phyloP scores from a whole-genome alignment of 2,797 vertebrate species.

The Clamator glandarius region DNA sequence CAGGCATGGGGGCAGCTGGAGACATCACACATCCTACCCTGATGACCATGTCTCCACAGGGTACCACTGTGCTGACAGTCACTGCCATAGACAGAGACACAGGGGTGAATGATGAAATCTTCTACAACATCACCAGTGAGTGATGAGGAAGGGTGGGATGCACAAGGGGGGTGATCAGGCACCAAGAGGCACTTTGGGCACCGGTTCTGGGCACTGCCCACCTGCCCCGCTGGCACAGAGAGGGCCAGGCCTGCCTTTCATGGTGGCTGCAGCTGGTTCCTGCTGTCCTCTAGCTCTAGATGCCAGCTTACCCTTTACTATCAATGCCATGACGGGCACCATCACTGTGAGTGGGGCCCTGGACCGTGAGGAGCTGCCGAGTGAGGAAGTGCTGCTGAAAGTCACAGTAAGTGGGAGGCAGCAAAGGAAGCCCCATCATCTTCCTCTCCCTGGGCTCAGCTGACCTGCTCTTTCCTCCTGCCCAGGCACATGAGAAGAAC shows the following conservation, averaged over 20 bases:
- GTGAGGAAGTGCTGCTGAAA: constrained; percentile 76
- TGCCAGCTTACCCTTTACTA: constrained; percentile 75
- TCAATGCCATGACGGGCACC: constrained; percentile 62
- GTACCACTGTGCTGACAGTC: constrained; percentile 76
- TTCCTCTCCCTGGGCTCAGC: neutral
- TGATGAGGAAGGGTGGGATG: neutral
- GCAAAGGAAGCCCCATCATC: neutral
- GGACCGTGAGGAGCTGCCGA: constrained; percentile 85
- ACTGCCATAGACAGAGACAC: constrained; percentile 86
- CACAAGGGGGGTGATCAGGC: neutral
- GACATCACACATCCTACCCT: neutral
- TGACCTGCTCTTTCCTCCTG: neutral
- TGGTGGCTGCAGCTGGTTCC: neutral
- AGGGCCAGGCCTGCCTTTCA: neutral
- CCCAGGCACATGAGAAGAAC: constrained; percentile 82
- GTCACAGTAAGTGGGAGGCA: constrained; percentile 80
- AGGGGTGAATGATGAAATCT: constrained; percentile 81
- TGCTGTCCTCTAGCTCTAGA: constrained; percentile 48
- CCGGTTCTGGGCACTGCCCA: neutral
- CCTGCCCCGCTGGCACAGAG: neutral
- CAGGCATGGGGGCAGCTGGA: neutral
- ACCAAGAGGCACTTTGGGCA: neutral
- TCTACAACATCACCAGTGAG: constrained; percentile 86
- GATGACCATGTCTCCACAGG: constrained; percentile 69
- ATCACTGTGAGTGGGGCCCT: constrained; percentile 77